Evolutionary conservation across 1,140 invertebrate species (phyloP), one percentile per base, ranked within the genome.

Genomic region (Drosophila sproati): DNA sequence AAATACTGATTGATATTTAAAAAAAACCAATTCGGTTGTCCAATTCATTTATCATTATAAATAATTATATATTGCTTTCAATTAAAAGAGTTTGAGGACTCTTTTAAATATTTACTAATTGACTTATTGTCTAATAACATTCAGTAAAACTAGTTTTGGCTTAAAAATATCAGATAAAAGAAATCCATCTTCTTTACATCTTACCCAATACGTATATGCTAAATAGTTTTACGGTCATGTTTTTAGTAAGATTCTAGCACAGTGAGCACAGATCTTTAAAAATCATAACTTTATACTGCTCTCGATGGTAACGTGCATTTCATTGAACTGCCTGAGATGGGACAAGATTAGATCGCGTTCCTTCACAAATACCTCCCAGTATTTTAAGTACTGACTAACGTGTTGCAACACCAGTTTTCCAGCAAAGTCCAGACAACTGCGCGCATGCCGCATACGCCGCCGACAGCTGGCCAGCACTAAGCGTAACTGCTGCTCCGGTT

Each of bases 361-460:
- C 12, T 69, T 74, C 31, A 82, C 71, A 55, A 69, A 90, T 5
- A 88, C 69, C 31, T 90, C 77, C 86, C 82, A 91, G 35, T 80
- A 89, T 56, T 77, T 81, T 1, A 88, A 66, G 31, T 90, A 81
- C 54, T 85, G 72, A 4, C 80, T 73, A 7, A 85, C 79, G 31
- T 91, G 90, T 59, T 91, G 76, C 0, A 88, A 63, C 5, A 85
- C 79, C 41, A 91, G 31, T 34, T 66, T 82, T 4, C 74, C 77
- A 10, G 83, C 90, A 62, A 91, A 91, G 47, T 91, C 80, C 28
- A 90, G 52, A 48, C 91, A 91, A 62, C 80, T 90, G 12, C 80
- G 70, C 8, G 85, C 67, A 52, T 82, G 77, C 3, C 63, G 69
- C 35, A 72, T 64, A 5, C 86, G 63, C 7, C 87, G 57, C 0